Percentiles rank a stretch among this genome's conserved stretches.
These are phyloP conservation scores for Poecile montanus DNA, from an alignment of 2,797 vertebrate genomes.

Conservation along the genomic window DNA sequence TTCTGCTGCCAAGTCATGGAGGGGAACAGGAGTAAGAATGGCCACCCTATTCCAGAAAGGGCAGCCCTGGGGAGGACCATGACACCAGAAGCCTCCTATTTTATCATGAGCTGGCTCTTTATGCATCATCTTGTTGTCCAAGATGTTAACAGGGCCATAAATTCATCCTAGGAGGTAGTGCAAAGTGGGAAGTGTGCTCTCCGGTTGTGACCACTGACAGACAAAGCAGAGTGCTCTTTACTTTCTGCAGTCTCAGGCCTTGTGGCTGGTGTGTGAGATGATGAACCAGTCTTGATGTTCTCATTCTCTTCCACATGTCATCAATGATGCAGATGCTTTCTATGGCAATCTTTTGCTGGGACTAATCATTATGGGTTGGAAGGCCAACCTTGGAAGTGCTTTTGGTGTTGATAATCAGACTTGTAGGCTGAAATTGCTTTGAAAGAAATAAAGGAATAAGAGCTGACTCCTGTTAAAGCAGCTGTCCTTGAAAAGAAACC, in stretches of 20 bases:
- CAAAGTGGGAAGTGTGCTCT: neutral
- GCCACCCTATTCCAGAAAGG: neutral
- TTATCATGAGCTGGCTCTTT: neutral
- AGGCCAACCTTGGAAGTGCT: neutral
- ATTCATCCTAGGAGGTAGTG: neutral
- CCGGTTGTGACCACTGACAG: neutral
- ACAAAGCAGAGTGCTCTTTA: neutral
- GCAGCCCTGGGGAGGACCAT: neutral
- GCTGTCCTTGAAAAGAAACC: neutral
- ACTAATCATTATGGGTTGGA: neutral
- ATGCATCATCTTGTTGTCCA: neutral
- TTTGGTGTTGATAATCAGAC: neutral
- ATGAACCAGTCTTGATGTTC: neutral
- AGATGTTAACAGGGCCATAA: neutral
- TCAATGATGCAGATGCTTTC: neutral
- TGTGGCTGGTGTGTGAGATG: neutral
- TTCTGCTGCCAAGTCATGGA: neutral
- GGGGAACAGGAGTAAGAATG: neutral
- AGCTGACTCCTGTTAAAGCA: neutral
- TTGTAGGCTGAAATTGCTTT: neutral
- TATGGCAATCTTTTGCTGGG: neutral
- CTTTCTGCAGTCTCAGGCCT: neutral
- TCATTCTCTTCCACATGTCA: accelerated
- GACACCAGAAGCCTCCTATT: neutral
- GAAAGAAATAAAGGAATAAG: neutral